Conservation (phyloP, 2,113 vertebrate genomes). For the Plectropomus leopardus region DNA sequence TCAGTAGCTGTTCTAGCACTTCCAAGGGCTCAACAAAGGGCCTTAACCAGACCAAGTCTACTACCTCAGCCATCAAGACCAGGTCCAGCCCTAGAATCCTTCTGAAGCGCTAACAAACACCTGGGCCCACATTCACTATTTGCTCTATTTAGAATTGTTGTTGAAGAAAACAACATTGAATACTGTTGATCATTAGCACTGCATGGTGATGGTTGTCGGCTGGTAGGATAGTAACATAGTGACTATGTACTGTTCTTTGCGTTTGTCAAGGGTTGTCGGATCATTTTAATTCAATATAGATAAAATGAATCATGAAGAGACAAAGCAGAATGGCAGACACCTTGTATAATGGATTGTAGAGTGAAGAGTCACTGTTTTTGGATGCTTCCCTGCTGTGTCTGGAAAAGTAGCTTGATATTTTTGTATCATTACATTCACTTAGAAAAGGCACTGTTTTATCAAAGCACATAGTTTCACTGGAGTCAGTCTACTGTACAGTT, state of each 20-base stretch:
- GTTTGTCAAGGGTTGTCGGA: background rate
- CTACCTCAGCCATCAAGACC: constrained; percentile 72
- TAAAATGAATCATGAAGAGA: constrained; percentile 3
- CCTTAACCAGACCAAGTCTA: constrained; percentile 48
- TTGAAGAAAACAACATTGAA: background rate
- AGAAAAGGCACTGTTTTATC: background rate
- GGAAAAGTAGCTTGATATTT: background rate
- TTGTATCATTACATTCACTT: background rate
- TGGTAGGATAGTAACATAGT: background rate
- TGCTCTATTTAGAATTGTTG: background rate
- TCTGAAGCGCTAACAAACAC: constrained; percentile 36
- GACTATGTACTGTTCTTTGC: constrained; percentile 8
- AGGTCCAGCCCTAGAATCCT: constrained; percentile 68
- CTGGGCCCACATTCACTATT: constrained; percentile 5
- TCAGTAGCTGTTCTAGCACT: constrained; percentile 41
- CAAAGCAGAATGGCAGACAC: background rate
- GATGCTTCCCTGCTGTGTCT: constrained; percentile 1
- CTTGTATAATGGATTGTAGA: background rate
- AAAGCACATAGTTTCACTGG: constrained; percentile 2
- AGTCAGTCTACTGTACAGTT: constrained; percentile 3
- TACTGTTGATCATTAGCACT: background rate
- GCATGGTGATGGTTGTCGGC: constrained; percentile 3
- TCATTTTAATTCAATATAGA: background rate
- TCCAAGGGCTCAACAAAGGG: constrained; percentile 58
- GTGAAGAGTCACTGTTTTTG: constrained; percentile 4